Percentiles rank a stretch among this genome's conserved stretches.
These are phyloP conservation scores for Pardosa pseudoannulata DNA, from an alignment of 2,888 invertebrate species.

Conservation along the genomic window DNA sequence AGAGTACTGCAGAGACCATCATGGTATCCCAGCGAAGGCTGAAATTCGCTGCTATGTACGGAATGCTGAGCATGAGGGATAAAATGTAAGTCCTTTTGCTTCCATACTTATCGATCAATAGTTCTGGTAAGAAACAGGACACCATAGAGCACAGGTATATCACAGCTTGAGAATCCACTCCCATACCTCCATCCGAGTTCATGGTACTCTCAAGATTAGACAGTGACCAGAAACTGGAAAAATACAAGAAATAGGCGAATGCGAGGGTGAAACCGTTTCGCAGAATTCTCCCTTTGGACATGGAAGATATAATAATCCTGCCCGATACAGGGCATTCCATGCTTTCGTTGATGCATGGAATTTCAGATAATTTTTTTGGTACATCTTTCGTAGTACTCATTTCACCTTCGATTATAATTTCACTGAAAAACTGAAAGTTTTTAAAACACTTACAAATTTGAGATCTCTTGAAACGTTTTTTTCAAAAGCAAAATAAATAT, in stretches of 20 bases:
- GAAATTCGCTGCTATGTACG: conserved; percentile 96
- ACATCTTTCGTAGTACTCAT: too few species aligned
- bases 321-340: background rate
- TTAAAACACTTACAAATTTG: too few species aligned
- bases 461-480: too few species aligned
- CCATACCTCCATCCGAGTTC: conserved; percentile 91
- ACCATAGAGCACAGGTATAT: conserved; percentile 95
- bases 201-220: conserved; percentile 94
- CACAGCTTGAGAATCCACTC: conserved; percentile 91
- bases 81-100: conserved; percentile 97
- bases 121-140: conserved; percentile 96
- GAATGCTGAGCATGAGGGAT: conserved; percentile 94
- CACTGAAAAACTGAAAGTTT: too few species aligned
- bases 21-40: conserved; percentile 92
- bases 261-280: conserved; percentile 84
- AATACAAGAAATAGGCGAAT: conserved; percentile 86
- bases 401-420: too few species aligned
- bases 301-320: background rate
- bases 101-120: conserved; percentile 93
- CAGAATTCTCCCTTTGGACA: conserved; percentile 38
- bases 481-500: too few species aligned
- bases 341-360: background rate
- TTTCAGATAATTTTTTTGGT: too few species aligned
- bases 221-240: conserved; percentile 96
- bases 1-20: conserved; percentile 91